Conservation (phyloP, 2,797 vertebrate genomes). For the Sebastes vulpes region DNA sequence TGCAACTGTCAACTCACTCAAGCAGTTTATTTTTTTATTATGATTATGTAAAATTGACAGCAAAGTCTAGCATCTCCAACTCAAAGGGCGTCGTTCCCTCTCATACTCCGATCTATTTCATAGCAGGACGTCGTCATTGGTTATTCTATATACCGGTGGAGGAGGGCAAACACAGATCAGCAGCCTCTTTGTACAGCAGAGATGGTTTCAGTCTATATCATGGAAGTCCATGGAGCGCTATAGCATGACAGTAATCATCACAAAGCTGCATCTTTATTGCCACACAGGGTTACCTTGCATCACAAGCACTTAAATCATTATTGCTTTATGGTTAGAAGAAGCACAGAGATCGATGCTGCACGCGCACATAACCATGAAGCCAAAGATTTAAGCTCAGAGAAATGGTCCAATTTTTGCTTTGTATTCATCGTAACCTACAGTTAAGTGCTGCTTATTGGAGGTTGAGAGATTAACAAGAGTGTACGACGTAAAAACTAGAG, state of each 20-base stretch:
- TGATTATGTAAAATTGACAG: constrained; percentile 41
- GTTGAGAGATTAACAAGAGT: constrained; percentile 60
- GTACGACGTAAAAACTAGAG: constrained; percentile 41
- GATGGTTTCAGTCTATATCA: constrained; percentile 58
- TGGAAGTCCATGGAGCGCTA: constrained; percentile 63
- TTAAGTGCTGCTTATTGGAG: constrained; percentile 72
- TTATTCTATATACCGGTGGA: constrained; percentile 48
- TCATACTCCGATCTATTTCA: constrained; percentile 20
- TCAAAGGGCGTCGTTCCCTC: constrained; percentile 26
- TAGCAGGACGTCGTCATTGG: constrained; percentile 5
- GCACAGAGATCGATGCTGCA: constrained; percentile 74
- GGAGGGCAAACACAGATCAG: constrained; percentile 66
- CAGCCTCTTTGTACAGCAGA: constrained; percentile 79
- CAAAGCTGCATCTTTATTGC: constrained; percentile 85
- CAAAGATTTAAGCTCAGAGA: constrained; percentile 71
- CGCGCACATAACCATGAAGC: constrained; percentile 76
- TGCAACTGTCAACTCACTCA: constrained; percentile 16
- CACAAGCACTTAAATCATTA: constrained; percentile 81
- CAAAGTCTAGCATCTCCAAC: constrained; percentile 41
- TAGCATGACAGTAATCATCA: constrained; percentile 75
- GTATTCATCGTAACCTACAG: constrained; percentile 48
- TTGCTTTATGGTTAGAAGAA: constrained; percentile 87
- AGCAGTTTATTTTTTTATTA: constrained; percentile 3
- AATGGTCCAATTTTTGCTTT: constrained; percentile 49
- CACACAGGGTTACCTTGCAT: constrained; percentile 77